Evolutionary conservation across 2,797 vertebrate species (phyloP).

Genomic region (Trematomus bernacchii): DNA sequence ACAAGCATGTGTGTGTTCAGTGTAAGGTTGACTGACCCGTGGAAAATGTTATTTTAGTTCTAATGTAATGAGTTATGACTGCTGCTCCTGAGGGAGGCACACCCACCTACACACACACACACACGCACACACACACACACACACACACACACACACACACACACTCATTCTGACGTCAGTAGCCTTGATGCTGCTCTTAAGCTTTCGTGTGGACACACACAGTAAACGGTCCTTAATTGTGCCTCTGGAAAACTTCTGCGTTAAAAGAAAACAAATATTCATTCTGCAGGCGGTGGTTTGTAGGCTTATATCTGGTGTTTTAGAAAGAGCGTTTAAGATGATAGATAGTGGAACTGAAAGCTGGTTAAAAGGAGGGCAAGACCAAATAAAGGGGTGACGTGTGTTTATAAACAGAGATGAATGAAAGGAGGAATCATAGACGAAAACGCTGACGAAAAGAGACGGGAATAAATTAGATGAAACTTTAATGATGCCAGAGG

Average conservation of each 20-base stretch:
- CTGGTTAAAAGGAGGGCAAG: constrained; percentile 26
- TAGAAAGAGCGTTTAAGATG: constrained; percentile 21
- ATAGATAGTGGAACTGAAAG: constrained; percentile 39
- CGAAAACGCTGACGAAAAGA: constrained; percentile 29
- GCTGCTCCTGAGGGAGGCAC: constrained; percentile 70
- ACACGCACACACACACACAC: constrained; percentile 36
- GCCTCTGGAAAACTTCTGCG: constrained; percentile 42
- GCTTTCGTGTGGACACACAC: constrained; percentile 55
- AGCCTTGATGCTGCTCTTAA: constrained; percentile 48
- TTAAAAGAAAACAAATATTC: constrained; percentile 34
- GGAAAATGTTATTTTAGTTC: constrained; percentile 68
- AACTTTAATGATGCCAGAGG: constrained; percentile 59
- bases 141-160: constrained; percentile 38
- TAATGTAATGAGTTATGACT: constrained; percentile 79
- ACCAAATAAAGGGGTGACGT: background rate
- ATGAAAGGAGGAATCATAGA: constrained; percentile 19
- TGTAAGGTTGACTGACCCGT: constrained; percentile 62
- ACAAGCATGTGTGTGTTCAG: background rate
- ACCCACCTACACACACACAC: constrained; percentile 35
- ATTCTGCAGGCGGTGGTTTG: constrained; percentile 46
- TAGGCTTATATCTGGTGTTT: constrained; percentile 26
- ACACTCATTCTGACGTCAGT: constrained; percentile 46
- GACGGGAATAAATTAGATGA: constrained; percentile 55
- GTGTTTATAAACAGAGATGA: constrained; percentile 22
- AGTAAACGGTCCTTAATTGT: constrained; percentile 61